phyloP scores from a whole-genome alignment of 2,888 invertebrate genomes.

The Galeopsomyia nigrocyanea region DNA sequence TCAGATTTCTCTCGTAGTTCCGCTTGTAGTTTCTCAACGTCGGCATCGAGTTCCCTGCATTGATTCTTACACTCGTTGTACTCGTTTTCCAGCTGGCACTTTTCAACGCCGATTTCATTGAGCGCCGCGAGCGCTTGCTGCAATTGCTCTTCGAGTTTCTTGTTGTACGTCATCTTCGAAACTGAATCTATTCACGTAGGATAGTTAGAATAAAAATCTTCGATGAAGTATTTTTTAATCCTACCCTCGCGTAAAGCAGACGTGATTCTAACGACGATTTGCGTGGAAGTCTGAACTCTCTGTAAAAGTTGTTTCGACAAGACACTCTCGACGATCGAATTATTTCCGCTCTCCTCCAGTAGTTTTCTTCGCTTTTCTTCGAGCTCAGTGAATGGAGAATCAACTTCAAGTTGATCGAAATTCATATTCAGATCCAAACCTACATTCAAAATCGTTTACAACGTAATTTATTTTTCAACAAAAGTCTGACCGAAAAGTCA shows the following conservation, averaged over 20 bases:
- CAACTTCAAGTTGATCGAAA: too few species aligned
- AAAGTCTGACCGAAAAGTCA: not conserved
- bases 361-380: too few species aligned
- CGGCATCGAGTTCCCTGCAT: not conserved
- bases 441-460: too few species aligned
- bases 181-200: slow-evolving; percentile 4
- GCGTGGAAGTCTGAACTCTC: slow-evolving; percentile 30
- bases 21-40: slow-evolving; percentile 6
- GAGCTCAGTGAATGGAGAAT: too few species aligned
- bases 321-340: not conserved
- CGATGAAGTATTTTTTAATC: not conserved
- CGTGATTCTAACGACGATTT: slow-evolving; percentile 29
- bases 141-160: slow-evolving; percentile 21
- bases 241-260: slow-evolving; percentile 23
- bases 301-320: slow-evolving; percentile 25
- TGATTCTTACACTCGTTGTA: slow-evolving; percentile 1
- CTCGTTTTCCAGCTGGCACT: slow-evolving; percentile 21
- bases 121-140: slow-evolving; percentile 4
- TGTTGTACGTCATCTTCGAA: slow-evolving; percentile 3
- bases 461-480: not conserved
- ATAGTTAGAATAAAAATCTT: not conserved
- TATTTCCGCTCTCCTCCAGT: too few species aligned
- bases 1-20: slow-evolving; percentile 3
- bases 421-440: too few species aligned
- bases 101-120: slow-evolving; percentile 19